Percentiles rank a stretch among this genome's conserved stretches.
These are phyloP conservation scores for Sinocyclocheilus anophthalmus DNA, from an alignment of 2,113 vertebrate genomes.

Conservation along the genomic window DNA sequence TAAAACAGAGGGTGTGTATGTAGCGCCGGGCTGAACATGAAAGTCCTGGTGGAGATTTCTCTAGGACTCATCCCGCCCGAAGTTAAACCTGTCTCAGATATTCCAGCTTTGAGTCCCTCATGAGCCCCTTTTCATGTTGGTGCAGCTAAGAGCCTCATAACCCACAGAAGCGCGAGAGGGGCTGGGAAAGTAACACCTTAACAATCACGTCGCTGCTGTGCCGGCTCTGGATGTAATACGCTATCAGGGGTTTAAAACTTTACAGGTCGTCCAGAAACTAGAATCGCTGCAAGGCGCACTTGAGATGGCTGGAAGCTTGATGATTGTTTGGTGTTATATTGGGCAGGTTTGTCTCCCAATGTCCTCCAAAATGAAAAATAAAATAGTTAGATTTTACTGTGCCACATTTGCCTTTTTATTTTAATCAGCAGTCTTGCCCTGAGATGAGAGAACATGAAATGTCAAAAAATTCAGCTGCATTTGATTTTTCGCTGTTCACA, in stretches of 20 bases:
- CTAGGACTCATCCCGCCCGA: conserved; percentile 26
- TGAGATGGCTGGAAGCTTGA: not conserved
- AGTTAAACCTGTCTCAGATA: conserved; percentile 43
- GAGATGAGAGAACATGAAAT: no score
- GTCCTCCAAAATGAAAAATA: not conserved
- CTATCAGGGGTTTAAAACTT: not conserved
- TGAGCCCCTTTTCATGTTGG: conserved; percentile 50
- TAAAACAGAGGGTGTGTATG: conserved; percentile 23
- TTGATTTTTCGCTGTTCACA: no score
- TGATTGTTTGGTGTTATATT: not conserved
- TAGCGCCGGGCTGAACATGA: not conserved
- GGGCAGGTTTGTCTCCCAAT: not conserved
- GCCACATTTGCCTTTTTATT: no score
- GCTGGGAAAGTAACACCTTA: conserved; percentile 25
- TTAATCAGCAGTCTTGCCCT: no score
- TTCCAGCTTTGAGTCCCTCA: conserved; percentile 37
- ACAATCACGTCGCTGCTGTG: not conserved
- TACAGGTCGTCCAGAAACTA: not conserved
- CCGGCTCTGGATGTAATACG: not conserved
- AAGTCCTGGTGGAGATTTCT: conserved; percentile 27
- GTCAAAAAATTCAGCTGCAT: no score
- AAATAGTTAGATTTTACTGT: not conserved
- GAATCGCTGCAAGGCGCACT: not conserved
- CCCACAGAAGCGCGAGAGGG: conserved; percentile 25
- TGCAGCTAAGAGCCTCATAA: conserved; percentile 42